These are phyloP conservation scores for Apodemia duryi DNA, from an alignment of 2,888 invertebrate species.

Conservation along the genomic window DNA sequence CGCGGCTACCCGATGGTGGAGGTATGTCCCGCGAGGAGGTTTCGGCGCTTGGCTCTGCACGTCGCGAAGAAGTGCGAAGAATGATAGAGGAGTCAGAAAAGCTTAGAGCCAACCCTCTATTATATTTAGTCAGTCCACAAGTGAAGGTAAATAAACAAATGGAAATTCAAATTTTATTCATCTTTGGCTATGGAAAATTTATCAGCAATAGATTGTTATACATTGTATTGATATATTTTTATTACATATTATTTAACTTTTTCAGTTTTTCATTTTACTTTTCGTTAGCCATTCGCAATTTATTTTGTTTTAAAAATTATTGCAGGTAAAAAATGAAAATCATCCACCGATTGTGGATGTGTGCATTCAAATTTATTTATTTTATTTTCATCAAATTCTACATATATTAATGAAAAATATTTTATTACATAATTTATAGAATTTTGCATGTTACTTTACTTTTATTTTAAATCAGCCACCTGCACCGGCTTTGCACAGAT, in stretches of 20 bases:
- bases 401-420: too few relatives aligned
- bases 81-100: conserved; percentile 95
- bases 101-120: conserved; percentile 95
- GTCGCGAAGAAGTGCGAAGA: conserved; percentile 95
- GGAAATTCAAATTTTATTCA: neutral
- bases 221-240: neutral
- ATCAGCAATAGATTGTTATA: neutral
- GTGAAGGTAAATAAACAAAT: conserved; percentile 86
- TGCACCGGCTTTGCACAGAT: too few relatives aligned
- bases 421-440: too few relatives aligned
- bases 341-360: too few relatives aligned
- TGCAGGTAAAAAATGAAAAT: too few relatives aligned
- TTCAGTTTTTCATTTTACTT: conserved; percentile 1
- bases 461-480: too few relatives aligned
- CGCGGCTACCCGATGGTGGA: conserved; percentile 87
- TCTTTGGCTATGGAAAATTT: neutral
- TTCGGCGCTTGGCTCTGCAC: conserved; percentile 93
- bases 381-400: too few relatives aligned
- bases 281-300: neutral
- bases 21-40: conserved; percentile 97
- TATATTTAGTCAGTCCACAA: conserved; percentile 97
- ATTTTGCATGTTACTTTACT: too few relatives aligned
- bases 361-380: too few relatives aligned
- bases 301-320: too few relatives aligned
- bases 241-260: conserved; percentile 6